Percentiles rank a stretch among this genome's conserved stretches.
phyloP scores from a whole-genome alignment of 2,888 invertebrate genomes.

The Folsomia manolachei region DNA sequence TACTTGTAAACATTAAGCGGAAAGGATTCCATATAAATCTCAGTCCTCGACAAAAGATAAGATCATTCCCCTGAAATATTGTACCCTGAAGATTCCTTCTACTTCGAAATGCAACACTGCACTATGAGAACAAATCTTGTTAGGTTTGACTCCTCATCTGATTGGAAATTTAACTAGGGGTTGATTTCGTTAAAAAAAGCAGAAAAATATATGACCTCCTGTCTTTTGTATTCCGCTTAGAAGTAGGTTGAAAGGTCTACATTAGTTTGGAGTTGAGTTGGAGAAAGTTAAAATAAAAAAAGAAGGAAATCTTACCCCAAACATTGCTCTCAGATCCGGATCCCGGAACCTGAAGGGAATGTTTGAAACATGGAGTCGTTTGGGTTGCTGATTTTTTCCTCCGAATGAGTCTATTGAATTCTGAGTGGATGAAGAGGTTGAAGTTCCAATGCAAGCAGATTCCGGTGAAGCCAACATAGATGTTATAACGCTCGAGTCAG shows the following conservation, averaged over 20 bases:
- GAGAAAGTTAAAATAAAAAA: no score
- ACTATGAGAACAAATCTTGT: no score
- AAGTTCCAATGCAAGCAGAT: conserved; percentile 56
- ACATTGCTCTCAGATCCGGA: conserved; percentile 96
- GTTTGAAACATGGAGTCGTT: conserved; percentile 97
- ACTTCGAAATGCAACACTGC: no score
- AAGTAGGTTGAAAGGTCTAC: no score
- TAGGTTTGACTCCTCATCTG: no score
- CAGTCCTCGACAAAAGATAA: not conserved
- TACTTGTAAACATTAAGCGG: no score
- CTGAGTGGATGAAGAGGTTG: conserved; percentile 41
- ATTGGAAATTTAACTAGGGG: not conserved
- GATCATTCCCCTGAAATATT: not conserved
- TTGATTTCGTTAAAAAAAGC: not conserved
- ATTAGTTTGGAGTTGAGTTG: no score
- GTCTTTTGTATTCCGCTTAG: no score
- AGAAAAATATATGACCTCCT: no score
- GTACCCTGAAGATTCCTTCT: not conserved
- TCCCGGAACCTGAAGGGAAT: conserved; percentile 99
- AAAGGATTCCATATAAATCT: no score
- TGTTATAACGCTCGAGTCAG: conserved; percentile 55
- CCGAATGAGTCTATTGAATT: conserved; percentile 36
- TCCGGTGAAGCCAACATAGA: conserved; percentile 53
- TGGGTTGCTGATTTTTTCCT: conserved; percentile 60
- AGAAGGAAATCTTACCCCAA: conserved; percentile 98